A percentile compares a stretch with the other conserved stretches of the same genome.
phyloP scores from a whole-genome alignment of 2,113 vertebrate genomes.

The Pica pica region DNA sequence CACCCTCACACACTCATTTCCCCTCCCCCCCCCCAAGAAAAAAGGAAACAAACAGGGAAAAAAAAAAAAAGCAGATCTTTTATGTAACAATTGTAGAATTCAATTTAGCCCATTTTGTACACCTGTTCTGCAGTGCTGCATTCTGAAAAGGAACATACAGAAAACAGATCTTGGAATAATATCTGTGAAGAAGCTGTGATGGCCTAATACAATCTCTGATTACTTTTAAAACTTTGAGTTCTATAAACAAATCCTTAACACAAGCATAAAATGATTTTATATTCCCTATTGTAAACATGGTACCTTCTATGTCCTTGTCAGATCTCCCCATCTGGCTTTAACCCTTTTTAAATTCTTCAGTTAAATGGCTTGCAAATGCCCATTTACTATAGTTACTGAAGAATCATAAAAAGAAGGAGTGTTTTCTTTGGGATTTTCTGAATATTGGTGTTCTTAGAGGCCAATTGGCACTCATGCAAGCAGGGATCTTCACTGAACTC shows the following conservation, averaged over 20 bases:
- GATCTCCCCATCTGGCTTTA: not conserved
- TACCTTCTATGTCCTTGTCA: not conserved
- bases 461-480: not conserved
- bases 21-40: fast-evolving
- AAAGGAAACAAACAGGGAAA: not conserved
- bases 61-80: not conserved
- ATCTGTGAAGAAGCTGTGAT: not conserved
- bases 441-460: not conserved
- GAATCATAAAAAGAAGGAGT: not conserved
- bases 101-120: not conserved
- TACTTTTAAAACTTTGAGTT: not conserved
- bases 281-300: not conserved
- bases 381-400: not conserved
- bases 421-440: not conserved
- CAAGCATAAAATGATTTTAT: not conserved
- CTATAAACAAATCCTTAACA: not conserved
- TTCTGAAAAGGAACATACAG: not conserved
- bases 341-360: not conserved
- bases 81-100: not conserved
- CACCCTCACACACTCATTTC: too few relatives aligned
- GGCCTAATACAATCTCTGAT: not conserved
- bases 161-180: not conserved
- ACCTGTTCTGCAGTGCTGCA: not conserved
- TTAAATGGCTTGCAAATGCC: not conserved
- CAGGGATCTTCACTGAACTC: not conserved